Evolutionary conservation across 1,140 invertebrate genomes (phyloP), one percentile per base, ranked within the genome.

Genomic region (Drosophila pruinosa): DNA sequence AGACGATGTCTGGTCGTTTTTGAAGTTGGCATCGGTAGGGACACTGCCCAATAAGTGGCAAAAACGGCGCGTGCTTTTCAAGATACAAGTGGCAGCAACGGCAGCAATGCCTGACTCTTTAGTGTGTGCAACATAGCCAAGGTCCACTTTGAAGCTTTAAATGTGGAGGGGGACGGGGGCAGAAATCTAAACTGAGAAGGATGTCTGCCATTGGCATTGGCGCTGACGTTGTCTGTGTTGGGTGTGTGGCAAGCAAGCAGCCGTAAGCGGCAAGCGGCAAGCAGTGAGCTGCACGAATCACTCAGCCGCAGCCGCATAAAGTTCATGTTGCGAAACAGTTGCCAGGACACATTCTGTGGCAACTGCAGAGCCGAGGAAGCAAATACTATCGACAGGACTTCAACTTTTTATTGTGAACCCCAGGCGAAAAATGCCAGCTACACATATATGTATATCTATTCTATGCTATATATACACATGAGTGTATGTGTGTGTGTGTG

Each of bases 341-440:
- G 73, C 77, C 80, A 63, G 56, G 71, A 68, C 61, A 47, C 15
- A 14, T 7, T 15, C 75, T 38, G 59, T 48, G 43, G 63, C 54
- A 39, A 28, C 47, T 31, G 17, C 15, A 56, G 19, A 38, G n/a
- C 34, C 54, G 26, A 58, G 31, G 36, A 34, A 47, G 14, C 64
- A 72, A 82, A 88, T 86, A 88, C 73, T 75, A 86, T 86, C 82
- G 80, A 88, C 82, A 88, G 81, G 80, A 86, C 69, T 59, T 86
- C 71, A 89, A 88, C 63, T 82, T 86, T 86, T 88, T 82, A 86
- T 86, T 86, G 82, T 88, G 80, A 85, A 63, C 71, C 61, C 63
- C 72, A 65, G 75, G 73, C 72, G 65, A 52, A 61, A 67, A 71
- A 75, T 54, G 52, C 31, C 54, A 61, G 43, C 53, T 24, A 22